phyloP scores from a whole-genome alignment of 2,113 vertebrate genomes.

The Azemiops feae region DNA sequence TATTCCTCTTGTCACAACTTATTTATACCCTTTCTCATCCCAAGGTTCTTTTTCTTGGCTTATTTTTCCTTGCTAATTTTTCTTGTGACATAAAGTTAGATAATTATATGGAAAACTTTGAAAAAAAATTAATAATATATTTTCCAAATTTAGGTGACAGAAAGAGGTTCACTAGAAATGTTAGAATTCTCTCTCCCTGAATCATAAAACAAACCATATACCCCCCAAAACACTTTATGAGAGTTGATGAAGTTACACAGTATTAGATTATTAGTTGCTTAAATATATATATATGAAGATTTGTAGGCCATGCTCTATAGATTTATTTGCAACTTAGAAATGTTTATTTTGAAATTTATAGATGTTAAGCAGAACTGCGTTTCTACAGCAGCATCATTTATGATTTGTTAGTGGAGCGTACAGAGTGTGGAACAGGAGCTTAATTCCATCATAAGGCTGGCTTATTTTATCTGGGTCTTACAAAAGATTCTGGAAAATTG shows the following conservation, averaged over 20 bases:
- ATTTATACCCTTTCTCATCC: neutral
- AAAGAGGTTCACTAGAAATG: neutral
- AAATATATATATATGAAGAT: neutral
- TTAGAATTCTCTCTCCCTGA: neutral
- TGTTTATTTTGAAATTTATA: neutral
- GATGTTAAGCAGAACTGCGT: neutral
- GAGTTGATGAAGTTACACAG: neutral
- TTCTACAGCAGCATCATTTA: neutral
- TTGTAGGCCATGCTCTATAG: neutral
- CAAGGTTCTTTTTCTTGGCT: neutral
- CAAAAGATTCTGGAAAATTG: neutral
- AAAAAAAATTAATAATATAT: neutral
- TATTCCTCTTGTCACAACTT: neutral
- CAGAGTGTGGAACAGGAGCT: neutral
- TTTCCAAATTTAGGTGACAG: neutral
- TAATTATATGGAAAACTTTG: neutral
- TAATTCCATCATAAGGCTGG: slow-evolving; percentile 3
- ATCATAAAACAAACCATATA: neutral
- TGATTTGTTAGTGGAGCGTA: neutral
- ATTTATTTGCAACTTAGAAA: neutral
- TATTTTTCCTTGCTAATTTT: neutral
- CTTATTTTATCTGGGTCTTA: slow-evolving; percentile 10
- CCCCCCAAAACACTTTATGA: neutral
- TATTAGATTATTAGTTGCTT: too few relatives aligned
- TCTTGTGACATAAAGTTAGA: neutral